A percentile compares a stretch with the other conserved stretches of the same genome.
phyloP scores from a whole-genome alignment of 2,888 invertebrate species.

The Girardia tigrina region DNA sequence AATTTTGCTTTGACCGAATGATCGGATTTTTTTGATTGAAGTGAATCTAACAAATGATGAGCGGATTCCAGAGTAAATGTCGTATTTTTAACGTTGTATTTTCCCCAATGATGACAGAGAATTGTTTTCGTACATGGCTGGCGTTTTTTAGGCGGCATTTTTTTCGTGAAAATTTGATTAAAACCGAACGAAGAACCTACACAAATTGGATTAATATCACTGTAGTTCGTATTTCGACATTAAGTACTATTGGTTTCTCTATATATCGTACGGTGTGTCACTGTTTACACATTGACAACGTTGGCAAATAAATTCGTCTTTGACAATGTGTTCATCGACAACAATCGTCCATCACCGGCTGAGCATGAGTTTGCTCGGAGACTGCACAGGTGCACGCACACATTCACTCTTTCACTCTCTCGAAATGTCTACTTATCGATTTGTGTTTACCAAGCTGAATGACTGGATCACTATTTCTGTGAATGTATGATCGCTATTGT shows the following conservation, averaged over 20 bases:
- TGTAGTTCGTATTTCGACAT: slow-evolving; percentile 19
- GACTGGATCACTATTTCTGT: not conserved
- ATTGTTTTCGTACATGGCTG: not conserved
- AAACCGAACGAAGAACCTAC: too few relatives aligned
- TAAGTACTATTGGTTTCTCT: slow-evolving; percentile 2
- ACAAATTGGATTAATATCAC: not conserved
- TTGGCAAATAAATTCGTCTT: not conserved
- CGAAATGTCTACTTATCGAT: not conserved
- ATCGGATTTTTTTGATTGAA: slow-evolving; percentile 10
- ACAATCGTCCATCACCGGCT: not conserved
- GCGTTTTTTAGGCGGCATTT: not conserved
- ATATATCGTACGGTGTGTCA: not conserved
- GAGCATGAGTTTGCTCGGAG: not conserved
- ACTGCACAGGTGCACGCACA: not conserved
- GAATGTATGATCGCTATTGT: not conserved
- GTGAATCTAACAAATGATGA: not conserved
- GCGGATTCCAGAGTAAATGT: not conserved
- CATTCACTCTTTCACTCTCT: not conserved
- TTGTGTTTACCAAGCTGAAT: not conserved
- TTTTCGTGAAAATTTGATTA: too few relatives aligned
- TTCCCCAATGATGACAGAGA: slow-evolving; percentile 10
- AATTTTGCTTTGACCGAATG: not conserved
- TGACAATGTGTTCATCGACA: not conserved
- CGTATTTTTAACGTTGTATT: not conserved
- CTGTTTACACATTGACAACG: not conserved